Evolutionary conservation across 1,140 invertebrate genomes (phyloP).

Genomic region (Sitobion miscanthi): DNA sequence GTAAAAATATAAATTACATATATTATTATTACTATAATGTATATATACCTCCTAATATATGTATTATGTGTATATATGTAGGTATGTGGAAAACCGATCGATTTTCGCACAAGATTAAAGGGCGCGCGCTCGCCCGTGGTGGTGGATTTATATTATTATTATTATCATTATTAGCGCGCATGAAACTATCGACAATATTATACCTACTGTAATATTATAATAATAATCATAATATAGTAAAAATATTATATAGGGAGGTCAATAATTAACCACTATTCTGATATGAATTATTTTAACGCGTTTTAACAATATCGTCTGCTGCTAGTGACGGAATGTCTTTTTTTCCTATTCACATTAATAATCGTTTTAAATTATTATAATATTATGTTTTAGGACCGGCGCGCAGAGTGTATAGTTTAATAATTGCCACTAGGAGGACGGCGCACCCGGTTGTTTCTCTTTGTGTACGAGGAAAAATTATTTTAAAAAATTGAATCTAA

Average conservation of each 20-base stretch:
- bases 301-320: background rate
- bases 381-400: background rate
- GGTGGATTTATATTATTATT: constrained; percentile 1
- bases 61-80: background rate
- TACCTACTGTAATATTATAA: no score
- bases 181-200: background rate
- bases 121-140: background rate
- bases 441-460: background rate
- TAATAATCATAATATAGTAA: background rate
- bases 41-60: background rate
- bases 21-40: background rate
- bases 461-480: background rate
- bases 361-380: background rate
- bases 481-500: background rate
- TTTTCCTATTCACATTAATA: background rate
- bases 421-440: background rate
- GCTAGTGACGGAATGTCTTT: background rate
- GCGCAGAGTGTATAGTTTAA: no score
- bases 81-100: background rate
- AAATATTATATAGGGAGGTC: background rate
- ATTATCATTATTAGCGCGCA: background rate
- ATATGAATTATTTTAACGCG: background rate
- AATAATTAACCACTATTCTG: background rate
- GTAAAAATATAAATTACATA: constrained; percentile 25
- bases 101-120: background rate